Conservation (phyloP, 2,888 invertebrate genomes). For the Phalera bucephala region DNA sequence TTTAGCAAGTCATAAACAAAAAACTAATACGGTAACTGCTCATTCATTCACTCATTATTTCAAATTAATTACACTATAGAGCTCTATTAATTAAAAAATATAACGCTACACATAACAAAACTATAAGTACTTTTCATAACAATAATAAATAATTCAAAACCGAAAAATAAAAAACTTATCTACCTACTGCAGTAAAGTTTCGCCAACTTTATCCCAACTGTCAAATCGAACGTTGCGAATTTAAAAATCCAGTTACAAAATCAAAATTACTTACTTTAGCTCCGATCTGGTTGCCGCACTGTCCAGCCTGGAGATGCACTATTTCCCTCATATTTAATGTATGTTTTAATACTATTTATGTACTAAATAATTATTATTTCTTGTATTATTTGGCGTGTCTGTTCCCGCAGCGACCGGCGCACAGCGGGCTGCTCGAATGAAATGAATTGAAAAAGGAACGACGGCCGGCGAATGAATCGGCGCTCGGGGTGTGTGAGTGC, state of each 20-base stretch:
- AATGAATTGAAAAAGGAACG: constrained; percentile 55
- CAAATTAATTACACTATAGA: too few relatives aligned
- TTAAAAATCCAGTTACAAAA: constrained; percentile 25
- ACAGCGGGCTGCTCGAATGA: constrained; percentile 54
- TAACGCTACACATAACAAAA: too few relatives aligned
- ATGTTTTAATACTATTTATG: constrained; percentile 35
- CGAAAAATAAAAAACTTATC: constrained; percentile 2
- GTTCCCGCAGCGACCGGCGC: constrained; percentile 28
- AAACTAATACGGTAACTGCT: too few relatives aligned
- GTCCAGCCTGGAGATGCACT: constrained; percentile 91
- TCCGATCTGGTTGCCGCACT: constrained; percentile 94
- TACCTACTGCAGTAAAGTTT: too few relatives aligned
- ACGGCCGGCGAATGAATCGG: constrained; percentile 38
- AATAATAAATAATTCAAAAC: not conserved
- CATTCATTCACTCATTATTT: too few relatives aligned
- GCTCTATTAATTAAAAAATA: too few relatives aligned
- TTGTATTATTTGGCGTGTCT: constrained; percentile 30
- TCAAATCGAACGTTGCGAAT: constrained; percentile 32
- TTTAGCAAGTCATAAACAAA: too few relatives aligned
- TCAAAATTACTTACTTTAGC: constrained; percentile 70
- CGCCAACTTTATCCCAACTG: constrained; percentile 10
- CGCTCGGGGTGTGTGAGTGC: constrained; percentile 65
- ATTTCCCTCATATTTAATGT: constrained; percentile 89
- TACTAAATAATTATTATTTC: constrained; percentile 30
- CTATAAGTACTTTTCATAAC: too few relatives aligned